Base-by-base conservation (phyloP, 2,797 vertebrate genomes). In the Sebastes melanostomus region DNA sequence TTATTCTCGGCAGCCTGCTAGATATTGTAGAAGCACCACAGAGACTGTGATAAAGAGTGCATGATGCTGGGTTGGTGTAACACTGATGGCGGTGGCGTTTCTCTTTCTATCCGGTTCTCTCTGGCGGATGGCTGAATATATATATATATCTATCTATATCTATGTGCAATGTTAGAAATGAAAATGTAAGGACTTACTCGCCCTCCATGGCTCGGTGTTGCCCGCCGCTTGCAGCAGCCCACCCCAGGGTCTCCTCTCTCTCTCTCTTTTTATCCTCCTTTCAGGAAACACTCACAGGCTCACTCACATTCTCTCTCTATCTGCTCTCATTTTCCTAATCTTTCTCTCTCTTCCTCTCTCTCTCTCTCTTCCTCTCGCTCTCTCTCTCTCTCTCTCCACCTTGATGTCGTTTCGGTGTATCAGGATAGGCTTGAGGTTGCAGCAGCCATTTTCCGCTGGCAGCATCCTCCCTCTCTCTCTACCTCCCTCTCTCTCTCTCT, bases 391-490 rank as follows among this genome's bases (percentile, higher is more conserved):
- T 92, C 89, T 92, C 89, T 93, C 95, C 94, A 95, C 93, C 94
- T 96, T 94, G 92, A 95, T 94, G 93, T 93, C 91, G 93, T 93
- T 93, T 94, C 93, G 92, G 92, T 95, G 91, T 92, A 94, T 95
- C 94, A 95, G 93, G 93, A 95, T 93, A 94, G 95, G 93, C 94
- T 96, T 91, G 94, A 95, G 93, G 94, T 95, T 96, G 94, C 94
- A 96, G 96, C 95, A 96, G 96, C 96, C 96, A 96, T 96, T 96
- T 96, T 96, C 95, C 95, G 94, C 95, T 95, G 95, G 94, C 95
- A 95, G 94, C 95, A 95, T 94, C 94, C 93, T 94, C 93, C 93
- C 93, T 94, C 94, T 66, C 90, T 83, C 90, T 90, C 89, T 71
- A 88, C 85, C 90, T 50, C 76, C 72, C 85, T 63, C 85, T 66